Conservation (phyloP, 2,113 vertebrate genomes). For the Aplodontia rufa region DNA sequence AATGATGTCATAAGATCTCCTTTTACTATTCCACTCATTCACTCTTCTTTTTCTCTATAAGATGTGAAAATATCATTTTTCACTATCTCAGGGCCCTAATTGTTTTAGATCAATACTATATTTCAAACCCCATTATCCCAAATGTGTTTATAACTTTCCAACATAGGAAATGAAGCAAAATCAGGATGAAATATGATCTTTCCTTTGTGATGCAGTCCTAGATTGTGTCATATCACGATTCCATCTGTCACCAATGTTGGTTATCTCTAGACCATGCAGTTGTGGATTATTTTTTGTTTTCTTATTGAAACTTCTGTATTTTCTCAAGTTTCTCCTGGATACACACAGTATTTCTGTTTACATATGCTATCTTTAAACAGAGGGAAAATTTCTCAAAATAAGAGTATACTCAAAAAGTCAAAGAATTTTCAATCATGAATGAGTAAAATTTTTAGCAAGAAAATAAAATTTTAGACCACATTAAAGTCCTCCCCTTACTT, state of each 20-base stretch:
- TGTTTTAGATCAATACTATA: slow-evolving; percentile 9
- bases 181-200: not conserved
- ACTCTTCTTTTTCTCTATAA: not conserved
- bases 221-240: slow-evolving; percentile 17
- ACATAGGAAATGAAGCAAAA: slow-evolving; percentile 40
- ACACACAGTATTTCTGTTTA: not conserved
- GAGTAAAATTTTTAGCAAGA: not conserved
- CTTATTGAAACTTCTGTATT: not conserved
- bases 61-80: not conserved
- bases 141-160: slow-evolving; percentile 13
- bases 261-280: not conserved
- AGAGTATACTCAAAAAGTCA: not conserved
- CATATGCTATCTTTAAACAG: not conserved
- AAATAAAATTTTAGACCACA: not conserved
- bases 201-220: not conserved
- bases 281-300: not conserved
- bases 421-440: slow-evolving; percentile 1
- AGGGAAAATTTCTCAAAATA: not conserved
- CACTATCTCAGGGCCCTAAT: not conserved
- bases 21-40: not conserved
- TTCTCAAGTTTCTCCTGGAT: not conserved
- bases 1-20: not conserved
- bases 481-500: not conserved
- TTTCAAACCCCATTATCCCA: slow-evolving; percentile 18
- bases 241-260: not conserved